Conservation (phyloP, 2,797 vertebrate genomes). For the Esox lucius region DNA sequence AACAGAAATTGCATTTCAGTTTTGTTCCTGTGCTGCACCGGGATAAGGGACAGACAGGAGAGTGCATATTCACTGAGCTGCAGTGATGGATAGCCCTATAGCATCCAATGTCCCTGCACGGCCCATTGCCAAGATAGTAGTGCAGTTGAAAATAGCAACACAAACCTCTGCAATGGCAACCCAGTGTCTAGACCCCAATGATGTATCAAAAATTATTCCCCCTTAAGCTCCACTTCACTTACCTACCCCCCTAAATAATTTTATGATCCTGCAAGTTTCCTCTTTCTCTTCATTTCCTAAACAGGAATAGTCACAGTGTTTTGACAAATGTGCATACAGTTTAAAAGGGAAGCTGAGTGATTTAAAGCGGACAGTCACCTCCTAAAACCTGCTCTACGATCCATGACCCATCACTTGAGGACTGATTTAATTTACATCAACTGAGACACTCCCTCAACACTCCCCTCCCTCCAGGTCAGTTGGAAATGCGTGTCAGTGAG, state of each 20-base stretch:
- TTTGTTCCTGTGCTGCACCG: not conserved
- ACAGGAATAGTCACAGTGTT: slow-evolving; percentile 1
- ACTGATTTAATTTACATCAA: slow-evolving; percentile 51
- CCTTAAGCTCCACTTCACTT: not conserved
- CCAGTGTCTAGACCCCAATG: slow-evolving; percentile 20
- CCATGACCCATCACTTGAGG: slow-evolving; percentile 43
- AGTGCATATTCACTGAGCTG: slow-evolving; percentile 17
- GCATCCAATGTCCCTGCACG: slow-evolving; percentile 27
- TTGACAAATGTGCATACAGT: slow-evolving; percentile 25
- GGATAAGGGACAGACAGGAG: not conserved
- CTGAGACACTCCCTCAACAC: slow-evolving; percentile 47
- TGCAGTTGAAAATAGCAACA: slow-evolving; percentile 41
- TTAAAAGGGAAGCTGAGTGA: slow-evolving; percentile 16
- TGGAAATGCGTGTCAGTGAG: slow-evolving; percentile 32
- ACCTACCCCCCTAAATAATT: not conserved
- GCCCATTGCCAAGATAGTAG: slow-evolving; percentile 39
- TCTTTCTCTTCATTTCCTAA: slow-evolving; percentile 18
- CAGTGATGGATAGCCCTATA: slow-evolving; percentile 33
- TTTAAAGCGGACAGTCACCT: slow-evolving; percentile 25
- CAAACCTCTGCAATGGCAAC: slow-evolving; percentile 33
- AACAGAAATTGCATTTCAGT: not conserved
- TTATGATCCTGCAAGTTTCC: slow-evolving; percentile 9
- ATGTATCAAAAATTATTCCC: not conserved
- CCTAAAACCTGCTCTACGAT: slow-evolving; percentile 30
- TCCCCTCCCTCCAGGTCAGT: slow-evolving; percentile 24